Percentiles rank a stretch among this genome's conserved stretches.
phyloP scores from a whole-genome alignment of 1,140 invertebrate genomes.

The Heliconius eleuchia region DNA sequence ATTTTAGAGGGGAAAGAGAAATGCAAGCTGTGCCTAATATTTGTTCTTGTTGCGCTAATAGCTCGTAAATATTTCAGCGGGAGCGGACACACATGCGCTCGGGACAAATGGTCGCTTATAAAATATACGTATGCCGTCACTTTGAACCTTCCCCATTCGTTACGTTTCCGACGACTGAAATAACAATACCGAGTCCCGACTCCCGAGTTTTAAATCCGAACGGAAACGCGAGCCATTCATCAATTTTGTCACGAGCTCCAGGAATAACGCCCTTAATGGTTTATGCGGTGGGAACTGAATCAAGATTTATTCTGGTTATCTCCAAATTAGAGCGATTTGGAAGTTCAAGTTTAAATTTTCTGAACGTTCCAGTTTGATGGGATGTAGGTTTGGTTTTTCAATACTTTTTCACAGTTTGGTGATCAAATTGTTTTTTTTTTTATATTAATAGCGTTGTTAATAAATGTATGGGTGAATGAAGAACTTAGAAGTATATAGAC shows the following conservation, averaged over 20 bases:
- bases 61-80: slow-evolving; percentile 78
- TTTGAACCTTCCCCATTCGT: slow-evolving; percentile 68
- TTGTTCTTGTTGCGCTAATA: slow-evolving; percentile 75
- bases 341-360: slow-evolving; percentile 42
- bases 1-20: slow-evolving; percentile 50
- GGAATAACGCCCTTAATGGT: slow-evolving; percentile 44
- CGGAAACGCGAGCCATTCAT: slow-evolving; percentile 60
- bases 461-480: not conserved
- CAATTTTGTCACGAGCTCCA: slow-evolving; percentile 56
- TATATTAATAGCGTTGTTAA: not conserved
- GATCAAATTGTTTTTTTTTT: not conserved
- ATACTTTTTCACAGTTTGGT: not conserved
- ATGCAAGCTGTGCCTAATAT: slow-evolving; percentile 51
- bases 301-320: slow-evolving; percentile 32
- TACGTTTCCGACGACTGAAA: slow-evolving; percentile 75
- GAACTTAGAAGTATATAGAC: not conserved
- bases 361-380: slow-evolving; percentile 7
- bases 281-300: slow-evolving; percentile 19
- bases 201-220: slow-evolving; percentile 57
- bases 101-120: slow-evolving; percentile 74
- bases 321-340: slow-evolving; percentile 32
- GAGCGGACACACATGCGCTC: slow-evolving; percentile 63
- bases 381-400: not conserved
- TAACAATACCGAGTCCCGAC: slow-evolving; percentile 65
- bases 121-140: slow-evolving; percentile 69